Evolutionary conservation across 2,113 vertebrate species (phyloP), one percentile per base, ranked within the genome.

Genomic region (Periophthalmodon schlosseri): DNA sequence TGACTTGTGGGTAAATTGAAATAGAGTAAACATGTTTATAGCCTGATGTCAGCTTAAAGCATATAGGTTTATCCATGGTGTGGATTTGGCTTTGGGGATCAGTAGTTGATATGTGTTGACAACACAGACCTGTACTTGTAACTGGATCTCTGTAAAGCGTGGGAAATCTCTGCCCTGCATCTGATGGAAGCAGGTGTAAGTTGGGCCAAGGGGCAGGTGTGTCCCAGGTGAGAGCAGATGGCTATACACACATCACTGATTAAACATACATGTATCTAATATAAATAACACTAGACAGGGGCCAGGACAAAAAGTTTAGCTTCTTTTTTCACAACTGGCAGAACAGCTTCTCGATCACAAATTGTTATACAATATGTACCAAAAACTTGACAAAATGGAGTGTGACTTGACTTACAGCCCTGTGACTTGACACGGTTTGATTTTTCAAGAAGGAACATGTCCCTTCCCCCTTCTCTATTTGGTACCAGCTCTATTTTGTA

Each of bases 121-220:
- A 65, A 18, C 18, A 39, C 34, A 65, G 63, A 68, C 23, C 13
- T 49, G 23, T 5, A 75, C 66, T 71, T 72, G 64, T 73, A 44
- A 46, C 28, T 39, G 39, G 13, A 60, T n/a, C 57, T 69, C 61
- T 39, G 21, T 44, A 12, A 28, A 34, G 20, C 75, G 63, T 82
- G 80, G 76, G 80, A 82, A 82, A 21, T 52, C 63, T 63, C 20
- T 57, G 68, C 57, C 49, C 47, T 69, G 52, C 12, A 33, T 72
- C 72, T 72, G 56, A 64, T 18, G 64, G 56, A 71, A 64, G 47
- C 68, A 75, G 76, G 80, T 82, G 80, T 73, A 52, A 61, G 61
- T 47, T 24, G 56, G 61, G 50, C 23, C 46, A 18, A 16, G 49
- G 47, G 18, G 33, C 67, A 64, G 57, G 52, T 73, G 39, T 74